A percentile compares a stretch with the other conserved stretches of the same genome.
These are phyloP conservation scores for Platygyra sinensis DNA, from an alignment of 64 coral and sea anemone species.

Conservation along the genomic window DNA sequence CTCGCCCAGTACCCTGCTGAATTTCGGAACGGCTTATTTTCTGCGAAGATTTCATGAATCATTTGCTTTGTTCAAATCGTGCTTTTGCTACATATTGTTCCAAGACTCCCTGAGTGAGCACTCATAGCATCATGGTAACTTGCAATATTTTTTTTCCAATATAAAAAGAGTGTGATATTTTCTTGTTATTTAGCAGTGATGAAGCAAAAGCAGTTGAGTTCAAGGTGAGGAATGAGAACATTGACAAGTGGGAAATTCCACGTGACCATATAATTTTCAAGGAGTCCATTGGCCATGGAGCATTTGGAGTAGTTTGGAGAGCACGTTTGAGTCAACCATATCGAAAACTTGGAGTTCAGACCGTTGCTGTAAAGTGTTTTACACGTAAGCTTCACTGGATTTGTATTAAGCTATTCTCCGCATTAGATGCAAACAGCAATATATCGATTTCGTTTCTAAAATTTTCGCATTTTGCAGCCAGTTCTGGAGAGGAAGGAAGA, in stretches of 20 bases:
- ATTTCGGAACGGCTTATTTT: too few species aligned
- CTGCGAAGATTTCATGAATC: too few species aligned
- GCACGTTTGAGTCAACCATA: too few species aligned
- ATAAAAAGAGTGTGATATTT: too few species aligned
- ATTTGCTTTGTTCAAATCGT: too few species aligned
- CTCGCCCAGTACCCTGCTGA: too few species aligned
- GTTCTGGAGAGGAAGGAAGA: background rate
- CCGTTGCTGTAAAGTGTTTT: background rate
- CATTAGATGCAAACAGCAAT: background rate
- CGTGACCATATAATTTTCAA: background rate
- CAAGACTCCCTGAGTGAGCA: too few species aligned
- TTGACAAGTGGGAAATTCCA: background rate
- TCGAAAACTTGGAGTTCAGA: background rate
- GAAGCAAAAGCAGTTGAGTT: background rate
- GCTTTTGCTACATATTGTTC: too few species aligned
- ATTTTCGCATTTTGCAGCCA: background rate
- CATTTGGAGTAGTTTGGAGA: slow-evolving; percentile 27
- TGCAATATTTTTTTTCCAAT: too few species aligned
- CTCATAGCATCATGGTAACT: too few species aligned
- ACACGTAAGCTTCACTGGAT: background rate
- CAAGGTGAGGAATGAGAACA: background rate
- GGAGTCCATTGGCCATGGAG: background rate
- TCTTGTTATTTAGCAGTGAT: background rate
- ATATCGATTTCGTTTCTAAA: background rate
- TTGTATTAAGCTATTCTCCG: background rate